Evolutionary conservation across 2,113 vertebrate genomes (phyloP).

Genomic region (Sialia sialis): DNA sequence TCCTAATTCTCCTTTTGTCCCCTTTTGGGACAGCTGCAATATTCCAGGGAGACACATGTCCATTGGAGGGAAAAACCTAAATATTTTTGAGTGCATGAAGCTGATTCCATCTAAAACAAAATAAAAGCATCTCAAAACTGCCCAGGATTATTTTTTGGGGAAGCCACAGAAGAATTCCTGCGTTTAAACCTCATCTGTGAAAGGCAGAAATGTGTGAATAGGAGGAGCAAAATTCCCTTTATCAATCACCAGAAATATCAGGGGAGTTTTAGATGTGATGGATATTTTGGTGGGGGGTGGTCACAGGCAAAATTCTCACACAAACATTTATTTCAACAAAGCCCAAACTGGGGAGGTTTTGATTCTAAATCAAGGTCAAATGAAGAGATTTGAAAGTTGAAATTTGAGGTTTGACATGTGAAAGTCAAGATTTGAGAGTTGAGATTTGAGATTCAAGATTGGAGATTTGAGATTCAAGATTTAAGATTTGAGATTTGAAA

Average conservation of each 20-base stretch:
- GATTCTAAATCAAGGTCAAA: neutral
- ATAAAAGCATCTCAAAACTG: neutral
- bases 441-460: too few species aligned
- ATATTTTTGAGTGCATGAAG: neutral
- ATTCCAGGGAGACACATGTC: neutral
- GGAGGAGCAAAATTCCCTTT: neutral
- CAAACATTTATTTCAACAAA: neutral
- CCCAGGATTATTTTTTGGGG: neutral
- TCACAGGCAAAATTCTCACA: neutral
- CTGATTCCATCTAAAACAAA: neutral
- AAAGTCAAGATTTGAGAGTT: neutral
- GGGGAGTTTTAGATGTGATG: neutral
- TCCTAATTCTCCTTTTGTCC: neutral
- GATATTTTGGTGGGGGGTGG: neutral
- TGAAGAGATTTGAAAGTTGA: neutral
- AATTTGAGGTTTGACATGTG: neutral
- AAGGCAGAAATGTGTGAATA: neutral
- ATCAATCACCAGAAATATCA: neutral
- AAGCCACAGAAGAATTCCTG: neutral
- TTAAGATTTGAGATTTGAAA: rapidly evolving
- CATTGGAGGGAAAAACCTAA: neutral
- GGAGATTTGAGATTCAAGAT: rapidly evolving
- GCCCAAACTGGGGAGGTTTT: neutral
- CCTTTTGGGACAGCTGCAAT: neutral
- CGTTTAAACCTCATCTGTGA: neutral